A percentile compares a stretch with the other conserved stretches of the same genome.
Evolutionary conservation across 2,797 vertebrate genomes (phyloP).

Genomic region (Coendou prehensilis): DNA sequence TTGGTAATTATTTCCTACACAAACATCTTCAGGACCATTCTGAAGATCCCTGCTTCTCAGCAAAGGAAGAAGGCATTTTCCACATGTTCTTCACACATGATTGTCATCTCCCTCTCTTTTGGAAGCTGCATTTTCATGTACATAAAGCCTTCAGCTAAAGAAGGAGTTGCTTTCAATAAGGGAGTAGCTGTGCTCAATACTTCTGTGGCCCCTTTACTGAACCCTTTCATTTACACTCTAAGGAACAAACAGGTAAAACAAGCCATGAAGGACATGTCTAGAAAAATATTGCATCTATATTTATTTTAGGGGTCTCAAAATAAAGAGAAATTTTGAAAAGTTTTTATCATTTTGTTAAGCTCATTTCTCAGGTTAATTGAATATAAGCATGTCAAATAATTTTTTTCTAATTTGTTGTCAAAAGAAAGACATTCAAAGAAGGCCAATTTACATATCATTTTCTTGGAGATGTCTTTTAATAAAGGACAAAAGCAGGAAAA

Average conservation of each 20-base stretch:
- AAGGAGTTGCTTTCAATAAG: slow-evolving; percentile 64
- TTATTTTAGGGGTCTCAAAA: not conserved
- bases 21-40: slow-evolving; percentile 68
- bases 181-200: slow-evolving; percentile 71
- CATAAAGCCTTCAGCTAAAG: slow-evolving; percentile 46
- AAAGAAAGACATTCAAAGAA: slow-evolving; percentile 43
- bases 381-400: not conserved
- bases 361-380: not conserved
- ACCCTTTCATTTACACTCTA: slow-evolving; percentile 68
- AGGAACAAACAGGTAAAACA: slow-evolving; percentile 65
- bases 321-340: not conserved
- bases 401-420: not conserved
- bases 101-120: slow-evolving; percentile 58
- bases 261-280: not conserved
- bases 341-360: not conserved
- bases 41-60: slow-evolving; percentile 67
- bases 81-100: slow-evolving; percentile 49
- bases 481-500: not conserved
- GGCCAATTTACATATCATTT: not conserved
- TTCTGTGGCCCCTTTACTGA: slow-evolving; percentile 71
- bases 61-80: slow-evolving; percentile 69
- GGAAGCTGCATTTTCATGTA: slow-evolving; percentile 70
- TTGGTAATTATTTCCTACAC: slow-evolving; percentile 75
- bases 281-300: not conserved
- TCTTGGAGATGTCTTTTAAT: not conserved